phyloP scores from a whole-genome alignment of 1,140 invertebrate species.

The Marisa cornuarietis region DNA sequence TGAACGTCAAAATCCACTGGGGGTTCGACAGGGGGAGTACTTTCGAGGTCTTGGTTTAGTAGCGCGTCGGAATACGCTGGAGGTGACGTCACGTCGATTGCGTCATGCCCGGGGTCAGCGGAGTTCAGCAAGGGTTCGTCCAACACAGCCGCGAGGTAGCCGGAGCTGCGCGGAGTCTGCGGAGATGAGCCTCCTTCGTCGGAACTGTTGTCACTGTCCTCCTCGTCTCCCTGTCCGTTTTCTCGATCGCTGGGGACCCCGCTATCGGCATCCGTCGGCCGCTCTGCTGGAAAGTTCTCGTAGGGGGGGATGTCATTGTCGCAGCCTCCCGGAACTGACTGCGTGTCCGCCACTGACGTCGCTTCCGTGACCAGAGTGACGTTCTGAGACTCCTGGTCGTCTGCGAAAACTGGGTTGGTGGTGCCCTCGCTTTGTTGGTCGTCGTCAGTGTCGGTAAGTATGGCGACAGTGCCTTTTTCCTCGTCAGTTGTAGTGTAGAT shows the following conservation, averaged over 20 bases:
- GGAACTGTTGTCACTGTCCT: not conserved
- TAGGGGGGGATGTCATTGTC: not conserved
- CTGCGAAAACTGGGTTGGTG: no score
- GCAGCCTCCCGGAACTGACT: not conserved
- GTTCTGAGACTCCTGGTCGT: not conserved
- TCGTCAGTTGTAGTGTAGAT: no score
- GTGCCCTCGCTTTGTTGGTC: no score
- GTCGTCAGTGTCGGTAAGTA: no score
- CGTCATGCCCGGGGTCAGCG: not conserved
- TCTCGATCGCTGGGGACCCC: constrained; percentile 20
- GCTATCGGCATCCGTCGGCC: constrained; percentile 13
- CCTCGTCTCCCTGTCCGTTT: constrained; percentile 6
- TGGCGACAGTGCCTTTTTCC: no score
- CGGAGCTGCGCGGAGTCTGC: not conserved
- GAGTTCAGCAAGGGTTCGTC: not conserved
- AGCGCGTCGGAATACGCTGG: not conserved
- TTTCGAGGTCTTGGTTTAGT: not conserved
- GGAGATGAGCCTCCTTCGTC: not conserved
- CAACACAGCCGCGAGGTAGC: constrained; percentile 11
- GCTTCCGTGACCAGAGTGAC: not conserved
- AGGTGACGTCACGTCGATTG: constrained; percentile 5
- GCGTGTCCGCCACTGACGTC: not conserved
- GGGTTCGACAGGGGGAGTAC: not conserved
- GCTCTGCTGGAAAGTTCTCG: not conserved
- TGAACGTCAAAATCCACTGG: not conserved